phyloP scores from a whole-genome alignment of 2,797 vertebrate genomes.

The Darevskia nairensis region DNA sequence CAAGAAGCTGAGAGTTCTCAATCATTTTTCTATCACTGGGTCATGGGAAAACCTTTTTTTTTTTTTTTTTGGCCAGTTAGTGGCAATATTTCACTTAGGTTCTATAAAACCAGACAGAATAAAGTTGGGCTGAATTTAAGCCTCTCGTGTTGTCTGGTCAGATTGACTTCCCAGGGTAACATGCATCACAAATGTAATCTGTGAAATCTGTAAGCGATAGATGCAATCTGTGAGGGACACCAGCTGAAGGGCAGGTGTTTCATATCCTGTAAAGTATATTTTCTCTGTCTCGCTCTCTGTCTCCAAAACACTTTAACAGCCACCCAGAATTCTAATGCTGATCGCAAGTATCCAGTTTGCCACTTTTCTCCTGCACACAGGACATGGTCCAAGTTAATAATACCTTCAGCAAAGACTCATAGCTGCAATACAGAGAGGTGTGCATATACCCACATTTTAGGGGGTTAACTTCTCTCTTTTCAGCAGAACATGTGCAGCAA shows the following conservation, averaged over 20 bases:
- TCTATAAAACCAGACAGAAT: constrained; percentile 10
- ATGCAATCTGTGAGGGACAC: constrained; percentile 32
- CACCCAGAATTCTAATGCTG: background rate
- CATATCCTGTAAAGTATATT: constrained; percentile 36
- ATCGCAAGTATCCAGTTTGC: background rate
- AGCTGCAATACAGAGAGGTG: background rate
- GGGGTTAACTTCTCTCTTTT: too few relatives aligned
- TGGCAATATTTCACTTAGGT: constrained; percentile 20
- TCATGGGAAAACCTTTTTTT: background rate
- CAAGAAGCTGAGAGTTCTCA: constrained; percentile 25
- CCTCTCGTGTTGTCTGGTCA: constrained; percentile 29
- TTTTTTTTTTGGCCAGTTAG: background rate
- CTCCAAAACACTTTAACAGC: constrained; percentile 8
- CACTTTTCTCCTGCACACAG: constrained; percentile 18
- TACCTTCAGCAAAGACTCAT: constrained; percentile 11
- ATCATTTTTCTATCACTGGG: constrained; percentile 32
- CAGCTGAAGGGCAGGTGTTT: constrained; percentile 35
- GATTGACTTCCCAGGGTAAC: constrained; percentile 38
- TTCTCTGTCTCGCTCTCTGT: background rate
- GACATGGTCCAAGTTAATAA: constrained; percentile 21
- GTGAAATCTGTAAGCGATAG: constrained; percentile 21
- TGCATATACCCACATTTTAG: background rate
- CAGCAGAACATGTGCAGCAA: too few relatives aligned
- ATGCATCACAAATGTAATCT: constrained; percentile 34
- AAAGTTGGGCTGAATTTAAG: background rate